Base-by-base conservation (phyloP, 2,888 invertebrate species). In the Drosophila pseudotakahashii region DNA sequence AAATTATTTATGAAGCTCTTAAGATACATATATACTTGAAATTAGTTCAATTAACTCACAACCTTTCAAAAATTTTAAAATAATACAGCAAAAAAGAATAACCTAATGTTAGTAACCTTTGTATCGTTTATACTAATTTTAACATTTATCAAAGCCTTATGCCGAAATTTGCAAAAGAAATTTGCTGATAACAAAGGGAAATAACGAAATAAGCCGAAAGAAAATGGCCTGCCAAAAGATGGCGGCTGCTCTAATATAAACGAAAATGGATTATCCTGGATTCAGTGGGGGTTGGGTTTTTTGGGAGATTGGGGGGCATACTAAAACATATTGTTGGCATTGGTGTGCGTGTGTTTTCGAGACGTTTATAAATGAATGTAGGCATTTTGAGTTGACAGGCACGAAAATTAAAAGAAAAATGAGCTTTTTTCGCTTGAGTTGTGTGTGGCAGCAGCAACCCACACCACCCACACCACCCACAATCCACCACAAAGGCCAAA, bases 401-500 rank as follows among this genome's bases (percentile, higher is more conserved):
- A 89, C 83, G 83, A 88, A 89, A 89, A 89, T 89, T 78, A 87
- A 85, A 82, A 89, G 88, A 89, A 89, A 89, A 89, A 88, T 88
- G 89, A 84, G 82, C 82, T 83, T 89, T 78, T 76, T 73, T 72
- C 59, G 54, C 66, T 79, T 75, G 53, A 62, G 54, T 77, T 75
- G 54, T 57, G 53, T 41, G 53, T 26, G 26, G 26, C 26, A 26
- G 34, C 45, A 32, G 30, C 45, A 14, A 23, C 44, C 39, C 54
- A 51, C 47, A 10, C 34, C 60, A 23, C 44, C 39, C 54, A 51
- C 47, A 10, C 34, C 60, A 23, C 42, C 34, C 45, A 10, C 34
- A 58, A 23, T 39, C 34, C 45, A 41, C 34, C 45, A 48, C 58
- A 70, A 47, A 55, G 57, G 48, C 68, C 58, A 30, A 52, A 64